These are phyloP conservation scores for Sinodicranocentrus sp. DNA, from an alignment of 2,888 invertebrate genomes.

Conservation along the genomic window DNA sequence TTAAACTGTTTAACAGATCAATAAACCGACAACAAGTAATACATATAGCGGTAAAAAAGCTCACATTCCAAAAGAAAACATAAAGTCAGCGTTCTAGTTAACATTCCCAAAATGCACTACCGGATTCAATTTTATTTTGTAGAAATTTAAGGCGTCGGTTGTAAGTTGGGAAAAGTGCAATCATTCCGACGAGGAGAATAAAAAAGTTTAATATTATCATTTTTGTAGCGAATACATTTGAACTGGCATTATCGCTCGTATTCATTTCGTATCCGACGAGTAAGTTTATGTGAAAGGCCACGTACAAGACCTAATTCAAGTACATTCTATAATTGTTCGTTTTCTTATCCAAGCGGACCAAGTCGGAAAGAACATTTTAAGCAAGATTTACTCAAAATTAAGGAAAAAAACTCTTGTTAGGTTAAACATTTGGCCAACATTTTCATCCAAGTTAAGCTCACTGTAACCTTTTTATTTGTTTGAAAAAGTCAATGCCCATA, in stretches of 20 bases:
- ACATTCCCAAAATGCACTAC: too few species aligned
- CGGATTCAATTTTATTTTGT: too few species aligned
- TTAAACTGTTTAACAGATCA: too few species aligned
- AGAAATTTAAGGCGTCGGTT: too few species aligned
- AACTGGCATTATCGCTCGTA: neutral
- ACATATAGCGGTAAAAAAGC: too few species aligned
- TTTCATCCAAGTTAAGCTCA: neutral
- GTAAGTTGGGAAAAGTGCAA: slow-evolving; percentile 4
- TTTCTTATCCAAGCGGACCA: slow-evolving; percentile 28
- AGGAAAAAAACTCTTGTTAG: neutral
- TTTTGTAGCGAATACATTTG: too few species aligned
- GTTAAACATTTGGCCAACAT: neutral
- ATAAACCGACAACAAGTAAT: too few species aligned
- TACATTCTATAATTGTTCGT: slow-evolving; percentile 8
- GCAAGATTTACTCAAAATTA: neutral
- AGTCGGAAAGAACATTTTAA: slow-evolving; percentile 7
- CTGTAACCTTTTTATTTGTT: slow-evolving; percentile 1
- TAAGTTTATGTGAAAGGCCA: neutral
- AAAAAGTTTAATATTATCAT: too few species aligned
- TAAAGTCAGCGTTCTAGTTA: too few species aligned
- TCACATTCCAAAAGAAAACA: too few species aligned
- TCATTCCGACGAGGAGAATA: neutral
- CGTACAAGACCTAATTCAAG: slow-evolving; percentile 36
- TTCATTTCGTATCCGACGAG: too few species aligned
- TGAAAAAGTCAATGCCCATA: slow-evolving; percentile 23